Conservation (phyloP, 2,113 vertebrate genomes). For the Caracal caracal region DNA sequence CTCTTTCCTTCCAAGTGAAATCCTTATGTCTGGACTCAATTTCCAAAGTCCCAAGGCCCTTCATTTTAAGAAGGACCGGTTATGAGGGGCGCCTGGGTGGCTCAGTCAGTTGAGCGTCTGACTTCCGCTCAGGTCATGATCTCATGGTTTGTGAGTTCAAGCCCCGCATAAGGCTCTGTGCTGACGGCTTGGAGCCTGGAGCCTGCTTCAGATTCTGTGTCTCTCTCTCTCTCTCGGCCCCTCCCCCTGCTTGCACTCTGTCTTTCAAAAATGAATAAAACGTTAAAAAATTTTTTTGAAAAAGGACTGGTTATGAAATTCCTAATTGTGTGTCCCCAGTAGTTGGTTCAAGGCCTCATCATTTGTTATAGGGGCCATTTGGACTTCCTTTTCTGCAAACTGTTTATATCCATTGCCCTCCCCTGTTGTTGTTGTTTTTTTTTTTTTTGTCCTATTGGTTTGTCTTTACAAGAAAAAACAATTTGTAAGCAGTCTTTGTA, state of each 20-base stretch:
- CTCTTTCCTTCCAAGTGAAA: neutral
- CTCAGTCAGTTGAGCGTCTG: no score
- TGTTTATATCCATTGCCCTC: neutral
- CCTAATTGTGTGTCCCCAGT: neutral
- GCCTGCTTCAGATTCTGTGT: no score
- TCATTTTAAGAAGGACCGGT: neutral
- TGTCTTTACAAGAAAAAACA: neutral
- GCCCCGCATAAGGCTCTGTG: no score
- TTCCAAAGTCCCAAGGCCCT: neutral
- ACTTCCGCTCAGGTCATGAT: no score
- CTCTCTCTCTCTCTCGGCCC: no score
- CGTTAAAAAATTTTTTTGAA: neutral
- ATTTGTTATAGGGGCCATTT: neutral
- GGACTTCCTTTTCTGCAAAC: neutral
- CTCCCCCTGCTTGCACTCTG: no score
- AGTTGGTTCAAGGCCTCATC: neutral
- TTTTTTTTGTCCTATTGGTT: neutral
- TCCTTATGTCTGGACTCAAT: neutral
- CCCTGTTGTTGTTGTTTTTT: neutral
- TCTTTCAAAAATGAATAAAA: no score
- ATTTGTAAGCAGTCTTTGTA: constrained; percentile 36
- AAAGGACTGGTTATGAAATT: neutral
- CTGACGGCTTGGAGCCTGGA: no score
- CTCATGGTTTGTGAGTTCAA: no score
- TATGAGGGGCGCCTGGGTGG: neutral